These are phyloP conservation scores for Podiceps cristatus DNA, from an alignment of 2,113 vertebrate genomes.

Conservation along the genomic window DNA sequence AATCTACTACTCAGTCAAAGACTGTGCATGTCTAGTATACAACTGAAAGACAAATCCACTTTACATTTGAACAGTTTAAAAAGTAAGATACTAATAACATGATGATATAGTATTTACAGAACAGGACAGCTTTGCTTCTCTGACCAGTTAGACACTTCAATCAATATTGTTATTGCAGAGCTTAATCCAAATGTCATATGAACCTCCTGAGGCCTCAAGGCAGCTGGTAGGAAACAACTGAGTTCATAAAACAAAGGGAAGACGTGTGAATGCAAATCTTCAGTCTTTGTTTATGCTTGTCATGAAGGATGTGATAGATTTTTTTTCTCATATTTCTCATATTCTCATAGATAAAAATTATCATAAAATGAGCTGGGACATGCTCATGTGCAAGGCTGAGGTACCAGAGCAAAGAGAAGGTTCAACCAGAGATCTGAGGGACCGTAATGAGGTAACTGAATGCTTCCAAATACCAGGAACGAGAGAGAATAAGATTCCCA, in stretches of 20 bases:
- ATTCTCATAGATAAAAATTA: neutral
- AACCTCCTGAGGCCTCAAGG: neutral
- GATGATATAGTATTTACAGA: neutral
- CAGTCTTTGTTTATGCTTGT: neutral
- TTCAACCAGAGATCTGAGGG: neutral
- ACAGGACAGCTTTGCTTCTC: neutral
- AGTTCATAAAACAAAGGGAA: neutral
- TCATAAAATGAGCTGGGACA: neutral
- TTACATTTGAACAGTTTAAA: neutral
- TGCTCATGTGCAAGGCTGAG: neutral
- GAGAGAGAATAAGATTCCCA: neutral
- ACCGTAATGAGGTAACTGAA: neutral
- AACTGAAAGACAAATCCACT: neutral
- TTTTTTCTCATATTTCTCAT: neutral
- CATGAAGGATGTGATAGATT: neutral
- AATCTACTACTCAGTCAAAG: neutral
- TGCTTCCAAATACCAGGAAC: neutral
- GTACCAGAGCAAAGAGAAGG: neutral
- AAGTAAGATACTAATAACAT: neutral
- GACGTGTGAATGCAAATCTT: neutral
- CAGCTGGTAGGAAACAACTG: neutral
- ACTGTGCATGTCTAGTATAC: neutral
- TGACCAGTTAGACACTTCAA: neutral
- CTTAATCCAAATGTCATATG: neutral
- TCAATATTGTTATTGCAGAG: constrained; percentile 30